A percentile compares a stretch with the other conserved stretches of the same genome.
phyloP scores from a whole-genome alignment of 2,888 invertebrate species.

The Labia minor region DNA sequence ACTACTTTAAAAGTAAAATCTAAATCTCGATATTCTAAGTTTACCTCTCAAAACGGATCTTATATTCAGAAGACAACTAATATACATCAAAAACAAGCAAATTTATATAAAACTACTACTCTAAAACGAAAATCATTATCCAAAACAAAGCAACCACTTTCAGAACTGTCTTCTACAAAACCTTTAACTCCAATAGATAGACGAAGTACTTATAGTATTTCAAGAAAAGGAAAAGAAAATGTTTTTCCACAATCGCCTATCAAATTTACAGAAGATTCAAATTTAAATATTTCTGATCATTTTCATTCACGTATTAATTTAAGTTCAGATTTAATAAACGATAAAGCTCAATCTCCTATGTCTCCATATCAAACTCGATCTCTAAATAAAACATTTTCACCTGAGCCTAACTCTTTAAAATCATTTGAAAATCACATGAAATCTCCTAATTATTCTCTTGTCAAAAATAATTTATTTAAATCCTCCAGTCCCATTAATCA shows the following conservation, averaged over 20 bases:
- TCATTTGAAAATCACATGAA: background rate
- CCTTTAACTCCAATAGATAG: background rate
- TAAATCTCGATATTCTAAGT: background rate
- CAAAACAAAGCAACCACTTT: background rate
- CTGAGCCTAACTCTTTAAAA: no score
- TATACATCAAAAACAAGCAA: no score
- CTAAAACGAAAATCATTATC: no score
- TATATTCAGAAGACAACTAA: no score
- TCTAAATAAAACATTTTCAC: background rate
- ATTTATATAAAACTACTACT: no score
- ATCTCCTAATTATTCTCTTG: background rate
- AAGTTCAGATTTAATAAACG: background rate
- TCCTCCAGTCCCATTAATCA: background rate
- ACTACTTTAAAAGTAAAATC: background rate
- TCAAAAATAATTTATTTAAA: background rate
- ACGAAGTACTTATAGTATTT: background rate
- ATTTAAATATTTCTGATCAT: background rate
- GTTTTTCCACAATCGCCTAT: no score
- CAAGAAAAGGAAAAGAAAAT: background rate
- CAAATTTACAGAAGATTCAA: no score
- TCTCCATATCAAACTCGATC: background rate
- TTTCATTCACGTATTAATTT: background rate
- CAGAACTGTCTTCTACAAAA: background rate
- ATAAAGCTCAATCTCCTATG: no score
- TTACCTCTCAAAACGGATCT: no score